Evolutionary conservation across 2,888 invertebrate species (phyloP), one percentile per base, ranked within the genome.

Genomic region (Ochlodes sylvanus): DNA sequence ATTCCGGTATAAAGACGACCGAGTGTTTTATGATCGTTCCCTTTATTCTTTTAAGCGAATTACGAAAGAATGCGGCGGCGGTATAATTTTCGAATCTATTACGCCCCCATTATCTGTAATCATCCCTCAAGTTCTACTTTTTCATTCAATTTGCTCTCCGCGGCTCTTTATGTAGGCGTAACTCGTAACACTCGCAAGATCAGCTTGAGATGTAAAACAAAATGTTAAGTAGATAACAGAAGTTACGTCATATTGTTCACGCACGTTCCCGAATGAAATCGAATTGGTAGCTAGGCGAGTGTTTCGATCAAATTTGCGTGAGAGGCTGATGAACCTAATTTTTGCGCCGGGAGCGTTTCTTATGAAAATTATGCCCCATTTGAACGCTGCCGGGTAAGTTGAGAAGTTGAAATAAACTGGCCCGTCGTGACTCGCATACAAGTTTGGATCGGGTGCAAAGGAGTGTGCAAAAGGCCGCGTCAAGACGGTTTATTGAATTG

Each of bases 331-430:
- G 88, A 92, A 91, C 90, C 89, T 88, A 92, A 90, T 92, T 92
- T 88, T 89, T 90, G 86, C 78, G 84, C 75, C 81, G 82, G 76
- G 78, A 84, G 86, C 83, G 86, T 86, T 89, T 82, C 85, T 88
- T 90, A 90, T 89, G 90, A 92, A 92, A 91, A 92, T 92, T 91
- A 91, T 90, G 88, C 90, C 83, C 89, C 87, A 87, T 91, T 89
- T 83, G 88, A 91, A 89, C 87, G 87, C 81, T 79, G 79, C 77
- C 79, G 80, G 80, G 80, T 83, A 86, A 91, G 88, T 92, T 91
- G 86, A 84, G 87, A 90, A 91, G 89, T 90, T 89, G 86, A 86
- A 90, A 91, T 89, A 91, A 92, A 92, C 91, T 90, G 92, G 88
- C 87, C 82, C 82, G 80, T 76, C 92, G 92, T 92, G 92, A 91